These are phyloP conservation scores for Drosophila dives DNA, from an alignment of 2,888 invertebrate genomes.

Conservation along the genomic window DNA sequence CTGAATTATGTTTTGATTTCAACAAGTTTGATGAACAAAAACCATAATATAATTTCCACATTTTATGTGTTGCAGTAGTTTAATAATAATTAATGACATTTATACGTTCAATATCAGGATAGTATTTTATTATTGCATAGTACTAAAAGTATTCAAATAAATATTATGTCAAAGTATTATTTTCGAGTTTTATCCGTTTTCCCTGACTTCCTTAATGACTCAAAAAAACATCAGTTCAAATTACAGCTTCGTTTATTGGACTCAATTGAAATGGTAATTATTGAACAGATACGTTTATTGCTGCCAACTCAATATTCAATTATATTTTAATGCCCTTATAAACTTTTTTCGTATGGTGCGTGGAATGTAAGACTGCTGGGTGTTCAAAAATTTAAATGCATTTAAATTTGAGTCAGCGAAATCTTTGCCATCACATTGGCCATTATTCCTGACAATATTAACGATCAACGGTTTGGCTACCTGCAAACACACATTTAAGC, in stretches of 20 bases:
- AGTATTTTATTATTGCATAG: neutral
- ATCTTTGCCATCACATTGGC: constrained; percentile 36
- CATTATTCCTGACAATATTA: constrained; percentile 41
- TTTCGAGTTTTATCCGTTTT: neutral
- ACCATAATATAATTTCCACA: constrained; percentile 6
- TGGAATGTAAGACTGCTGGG: constrained; percentile 28
- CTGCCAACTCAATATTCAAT: constrained; percentile 22
- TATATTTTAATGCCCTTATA: constrained; percentile 45
- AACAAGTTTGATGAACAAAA: constrained; percentile 10
- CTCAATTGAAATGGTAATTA: neutral
- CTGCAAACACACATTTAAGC: constrained; percentile 58
- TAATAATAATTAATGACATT: neutral
- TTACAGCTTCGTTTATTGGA: neutral
- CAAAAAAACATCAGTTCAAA: no score
- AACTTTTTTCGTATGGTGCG: constrained; percentile 21
- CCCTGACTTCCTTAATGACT: neutral
- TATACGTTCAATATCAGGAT: neutral
- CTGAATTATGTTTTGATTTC: constrained; percentile 37
- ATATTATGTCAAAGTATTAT: neutral
- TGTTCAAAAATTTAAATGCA: constrained; percentile 31
- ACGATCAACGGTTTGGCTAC: constrained; percentile 61
- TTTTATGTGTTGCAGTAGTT: neutral
- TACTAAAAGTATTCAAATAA: neutral
- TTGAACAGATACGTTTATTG: neutral
- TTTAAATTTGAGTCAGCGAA: constrained; percentile 32